Conservation (phyloP, 1,140 invertebrate species). For the Sinonovacula constricta region DNA sequence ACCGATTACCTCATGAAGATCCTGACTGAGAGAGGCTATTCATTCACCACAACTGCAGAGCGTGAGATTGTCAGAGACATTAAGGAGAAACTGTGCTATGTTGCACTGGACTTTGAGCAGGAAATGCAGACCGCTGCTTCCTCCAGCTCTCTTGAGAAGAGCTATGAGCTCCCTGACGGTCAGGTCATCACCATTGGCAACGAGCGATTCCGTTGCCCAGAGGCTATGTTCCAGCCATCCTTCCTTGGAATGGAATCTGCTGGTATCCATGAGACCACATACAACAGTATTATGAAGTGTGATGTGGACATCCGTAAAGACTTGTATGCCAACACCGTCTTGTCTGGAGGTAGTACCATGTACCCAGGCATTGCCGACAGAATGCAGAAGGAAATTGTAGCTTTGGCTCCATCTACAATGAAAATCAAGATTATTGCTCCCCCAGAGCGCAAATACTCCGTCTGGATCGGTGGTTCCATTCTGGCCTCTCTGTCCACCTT, state of each 20-base stretch:
- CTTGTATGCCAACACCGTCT: constrained; percentile 94
- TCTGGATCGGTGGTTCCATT: constrained; percentile 81
- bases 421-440: constrained; percentile 84
- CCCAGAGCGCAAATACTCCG: constrained; percentile 79
- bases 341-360: constrained; percentile 93
- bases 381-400: constrained; percentile 78
- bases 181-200: constrained; percentile 77
- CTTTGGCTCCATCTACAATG: constrained; percentile 80
- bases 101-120: constrained; percentile 89
- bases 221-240: constrained; percentile 82
- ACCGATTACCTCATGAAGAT: constrained; percentile 97
- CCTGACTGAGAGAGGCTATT: constrained; percentile 96
- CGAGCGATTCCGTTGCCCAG: constrained; percentile 78
- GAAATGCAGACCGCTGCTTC: constrained; percentile 96
- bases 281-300: constrained; percentile 90
- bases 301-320: constrained; percentile 92
- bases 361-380: constrained; percentile 83
- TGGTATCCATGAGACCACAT: constrained; percentile 84
- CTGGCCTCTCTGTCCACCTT: constrained; percentile 83
- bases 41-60: constrained; percentile 96
- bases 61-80: constrained; percentile 97
- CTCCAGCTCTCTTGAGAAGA: constrained; percentile 70
- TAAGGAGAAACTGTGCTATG: constrained; percentile 91
- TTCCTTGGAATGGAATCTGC: constrained; percentile 82
- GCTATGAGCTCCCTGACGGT: constrained; percentile 79